A percentile compares a stretch with the other conserved stretches of the same genome.
These are phyloP conservation scores for Arion vulgaris DNA, from an alignment of 1,140 invertebrate species.

Conservation along the genomic window DNA sequence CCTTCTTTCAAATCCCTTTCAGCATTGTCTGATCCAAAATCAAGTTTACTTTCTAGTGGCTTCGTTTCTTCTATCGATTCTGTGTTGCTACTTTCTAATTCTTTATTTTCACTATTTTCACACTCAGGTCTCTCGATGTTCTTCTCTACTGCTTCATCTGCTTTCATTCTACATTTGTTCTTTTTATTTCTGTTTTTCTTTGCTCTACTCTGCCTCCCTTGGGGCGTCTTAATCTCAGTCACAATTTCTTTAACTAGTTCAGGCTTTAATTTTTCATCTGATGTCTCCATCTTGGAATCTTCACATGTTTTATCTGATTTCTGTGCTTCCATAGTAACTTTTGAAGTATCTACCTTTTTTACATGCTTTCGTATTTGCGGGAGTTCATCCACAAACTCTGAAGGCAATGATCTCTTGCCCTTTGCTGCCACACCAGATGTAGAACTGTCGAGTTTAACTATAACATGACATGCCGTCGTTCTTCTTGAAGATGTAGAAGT, in stretches of 20 bases:
- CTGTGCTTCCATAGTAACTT: neutral
- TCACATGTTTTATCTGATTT: neutral
- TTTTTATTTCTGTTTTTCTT: neutral
- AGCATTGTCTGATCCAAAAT: neutral
- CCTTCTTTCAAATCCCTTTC: neutral
- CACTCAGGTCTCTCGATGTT: neutral
- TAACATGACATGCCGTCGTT: neutral
- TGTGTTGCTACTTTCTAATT: neutral
- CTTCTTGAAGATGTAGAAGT: neutral
- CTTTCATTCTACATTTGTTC: neutral
- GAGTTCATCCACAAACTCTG: constrained; percentile 17
- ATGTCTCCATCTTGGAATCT: neutral
- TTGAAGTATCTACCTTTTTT: neutral
- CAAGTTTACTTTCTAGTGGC: neutral
- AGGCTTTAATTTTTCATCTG: neutral
- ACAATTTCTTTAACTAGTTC: neutral
- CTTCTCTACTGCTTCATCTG: neutral
- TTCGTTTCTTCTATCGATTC: neutral
- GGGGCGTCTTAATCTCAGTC: neutral
- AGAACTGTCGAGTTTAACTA: neutral
- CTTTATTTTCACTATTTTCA: neutral
- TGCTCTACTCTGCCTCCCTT: neutral
- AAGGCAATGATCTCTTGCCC: neutral
- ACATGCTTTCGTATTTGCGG: neutral
- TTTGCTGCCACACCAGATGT: neutral